Evolutionary conservation across 2,888 invertebrate genomes (phyloP).

Genomic region (Cephus pygmeus): DNA sequence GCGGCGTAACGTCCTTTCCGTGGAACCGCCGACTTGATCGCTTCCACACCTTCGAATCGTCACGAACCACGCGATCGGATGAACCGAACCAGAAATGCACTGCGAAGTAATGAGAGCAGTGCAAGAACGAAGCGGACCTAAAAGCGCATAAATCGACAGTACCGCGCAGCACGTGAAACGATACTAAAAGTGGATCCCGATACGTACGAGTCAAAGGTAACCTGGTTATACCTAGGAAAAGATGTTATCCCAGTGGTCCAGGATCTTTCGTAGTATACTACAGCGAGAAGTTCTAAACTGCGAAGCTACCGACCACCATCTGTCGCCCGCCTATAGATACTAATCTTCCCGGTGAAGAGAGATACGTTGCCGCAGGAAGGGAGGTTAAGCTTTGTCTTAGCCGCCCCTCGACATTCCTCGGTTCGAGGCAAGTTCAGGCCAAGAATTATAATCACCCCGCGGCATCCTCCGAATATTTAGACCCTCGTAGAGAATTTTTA

Average conservation of each 20-base stretch:
- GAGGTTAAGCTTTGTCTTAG: constrained; percentile 49
- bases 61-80: background rate
- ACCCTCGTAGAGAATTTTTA: constrained; percentile 41
- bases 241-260: background rate
- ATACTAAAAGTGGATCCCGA: no score
- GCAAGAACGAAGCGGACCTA: background rate
- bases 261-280: background rate
- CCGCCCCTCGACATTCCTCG: constrained; percentile 50
- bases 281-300: background rate
- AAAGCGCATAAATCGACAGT: background rate
- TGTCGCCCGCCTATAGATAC: constrained; percentile 54
- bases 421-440: constrained; percentile 43
- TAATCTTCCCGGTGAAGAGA: constrained; percentile 47
- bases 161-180: background rate
- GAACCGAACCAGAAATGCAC: background rate
- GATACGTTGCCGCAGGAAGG: constrained; percentile 15
- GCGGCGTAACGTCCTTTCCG: background rate
- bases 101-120: background rate
- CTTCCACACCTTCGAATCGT: background rate
- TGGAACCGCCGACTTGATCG: background rate
- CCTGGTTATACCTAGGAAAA: background rate
- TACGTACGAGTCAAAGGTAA: background rate
- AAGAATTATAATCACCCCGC: constrained; percentile 51
- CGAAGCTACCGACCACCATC: constrained; percentile 52
- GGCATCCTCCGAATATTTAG: constrained; percentile 49